Evolutionary conservation across 2,888 invertebrate genomes (phyloP).

Genomic region (Napeogenes sylphis): DNA sequence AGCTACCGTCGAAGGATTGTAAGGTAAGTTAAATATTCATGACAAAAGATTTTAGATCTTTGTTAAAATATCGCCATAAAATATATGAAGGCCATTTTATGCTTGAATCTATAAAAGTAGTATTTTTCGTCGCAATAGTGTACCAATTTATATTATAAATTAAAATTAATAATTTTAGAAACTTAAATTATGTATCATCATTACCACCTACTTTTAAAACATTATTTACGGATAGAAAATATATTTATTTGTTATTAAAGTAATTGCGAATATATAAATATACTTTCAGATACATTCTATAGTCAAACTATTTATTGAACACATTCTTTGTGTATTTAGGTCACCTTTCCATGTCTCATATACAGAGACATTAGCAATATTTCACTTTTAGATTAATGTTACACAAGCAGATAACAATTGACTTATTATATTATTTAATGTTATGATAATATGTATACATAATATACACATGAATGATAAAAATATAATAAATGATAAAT

Average conservation of each 20-base stretch:
- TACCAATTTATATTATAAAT: not conserved
- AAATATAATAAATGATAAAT: no score
- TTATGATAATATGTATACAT: not conserved
- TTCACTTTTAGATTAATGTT: not conserved
- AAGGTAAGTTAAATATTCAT: slow-evolving; percentile 18
- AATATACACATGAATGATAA: no score
- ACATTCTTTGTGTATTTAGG: slow-evolving; percentile 1
- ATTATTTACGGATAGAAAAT: no score
- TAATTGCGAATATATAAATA: no score
- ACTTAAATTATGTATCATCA: no score
- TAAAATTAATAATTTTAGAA: not conserved
- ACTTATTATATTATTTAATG: not conserved
- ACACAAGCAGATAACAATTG: not conserved
- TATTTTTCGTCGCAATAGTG: not conserved
- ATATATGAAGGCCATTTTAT: slow-evolving; percentile 1
- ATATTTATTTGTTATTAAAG: no score
- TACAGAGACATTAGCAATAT: not conserved
- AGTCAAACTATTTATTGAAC: no score
- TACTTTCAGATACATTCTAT: no score
- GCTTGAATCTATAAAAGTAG: not conserved
- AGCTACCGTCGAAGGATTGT: slow-evolving; percentile 6
- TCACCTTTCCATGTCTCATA: not conserved
- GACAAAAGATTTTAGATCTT: slow-evolving; percentile 5
- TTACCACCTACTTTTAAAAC: no score
- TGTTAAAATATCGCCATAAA: slow-evolving; percentile 6